Evolutionary conservation across 2,113 vertebrate species (phyloP).

Genomic region (Oreochromis tanganicae): DNA sequence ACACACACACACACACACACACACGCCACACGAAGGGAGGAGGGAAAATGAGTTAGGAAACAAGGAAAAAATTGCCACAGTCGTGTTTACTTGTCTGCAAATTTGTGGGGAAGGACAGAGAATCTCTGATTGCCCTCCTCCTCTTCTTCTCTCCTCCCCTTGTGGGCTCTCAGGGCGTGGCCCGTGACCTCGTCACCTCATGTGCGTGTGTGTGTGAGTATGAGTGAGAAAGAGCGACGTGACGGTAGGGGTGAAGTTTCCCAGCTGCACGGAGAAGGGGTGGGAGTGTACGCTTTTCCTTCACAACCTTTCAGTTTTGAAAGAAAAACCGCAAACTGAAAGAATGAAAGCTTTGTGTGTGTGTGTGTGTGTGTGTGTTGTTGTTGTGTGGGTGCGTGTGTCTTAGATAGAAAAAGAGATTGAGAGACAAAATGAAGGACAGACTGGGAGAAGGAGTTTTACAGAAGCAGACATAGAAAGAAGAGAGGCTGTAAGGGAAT

Average conservation of each 20-base stretch:
- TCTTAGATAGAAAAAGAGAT: background rate
- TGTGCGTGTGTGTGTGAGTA: background rate
- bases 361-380: constrained; percentile 8
- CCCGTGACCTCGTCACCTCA: constrained; percentile 65
- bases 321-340: constrained; percentile 64
- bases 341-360: constrained; percentile 72
- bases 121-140: constrained; percentile 58
- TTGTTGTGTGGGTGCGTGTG: constrained; percentile 41
- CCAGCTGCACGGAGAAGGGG: constrained; percentile 61
- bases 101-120: constrained; percentile 49
- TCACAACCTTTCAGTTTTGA: constrained; percentile 56
- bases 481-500: background rate
- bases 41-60: background rate
- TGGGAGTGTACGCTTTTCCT: constrained; percentile 50
- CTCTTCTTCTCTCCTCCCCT: constrained; percentile 46
- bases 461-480: background rate
- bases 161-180: constrained; percentile 58
- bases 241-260: constrained; percentile 57
- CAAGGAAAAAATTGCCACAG: constrained; percentile 32
- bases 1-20: background rate
- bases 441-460: background rate
- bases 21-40: background rate
- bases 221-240: constrained; percentile 12
- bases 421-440: background rate
- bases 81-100: constrained; percentile 61